A percentile compares a stretch with the other conserved stretches of the same genome.
Evolutionary conservation across 2,113 vertebrate genomes (phyloP).

Genomic region (Neoarius graeffei): DNA sequence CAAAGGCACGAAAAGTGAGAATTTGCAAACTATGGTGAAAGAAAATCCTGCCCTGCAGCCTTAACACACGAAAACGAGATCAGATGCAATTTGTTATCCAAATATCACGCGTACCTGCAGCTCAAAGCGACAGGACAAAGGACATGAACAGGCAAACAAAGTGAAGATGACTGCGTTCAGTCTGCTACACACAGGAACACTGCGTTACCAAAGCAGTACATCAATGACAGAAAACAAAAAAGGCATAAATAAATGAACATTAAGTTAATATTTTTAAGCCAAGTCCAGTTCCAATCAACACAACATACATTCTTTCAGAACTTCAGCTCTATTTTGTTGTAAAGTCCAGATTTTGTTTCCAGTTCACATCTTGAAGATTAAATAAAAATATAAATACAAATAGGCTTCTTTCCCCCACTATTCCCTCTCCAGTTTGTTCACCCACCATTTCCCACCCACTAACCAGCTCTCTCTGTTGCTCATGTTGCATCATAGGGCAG

Average conservation of each 20-base stretch:
- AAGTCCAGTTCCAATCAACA: not conserved
- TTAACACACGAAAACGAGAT: not conserved
- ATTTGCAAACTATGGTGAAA: not conserved
- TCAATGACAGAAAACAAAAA: not conserved
- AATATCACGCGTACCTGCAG: not conserved
- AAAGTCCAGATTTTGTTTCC: not conserved
- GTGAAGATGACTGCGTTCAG: not conserved
- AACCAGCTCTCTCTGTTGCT: not conserved
- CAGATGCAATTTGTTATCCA: constrained; percentile 3
- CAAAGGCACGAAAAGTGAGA: not conserved
- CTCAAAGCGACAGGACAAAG: too few species aligned
- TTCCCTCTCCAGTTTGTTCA: not conserved
- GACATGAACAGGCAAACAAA: not conserved
- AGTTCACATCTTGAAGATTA: not conserved
- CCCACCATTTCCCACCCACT: not conserved
- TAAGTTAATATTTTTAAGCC: not conserved
- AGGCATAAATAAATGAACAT: not conserved
- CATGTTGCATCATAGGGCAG: not conserved
- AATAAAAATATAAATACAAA: not conserved
- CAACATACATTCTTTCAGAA: not conserved
- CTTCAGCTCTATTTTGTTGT: not conserved
- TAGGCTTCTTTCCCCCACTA: not conserved
- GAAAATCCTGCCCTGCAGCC: not conserved
- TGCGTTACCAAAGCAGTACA: too few species aligned
- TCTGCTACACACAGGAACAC: not conserved